Percentiles rank a stretch among this genome's conserved stretches.
Evolutionary conservation across 2,113 vertebrate species (phyloP).

Genomic region (Tyrannus savana): DNA sequence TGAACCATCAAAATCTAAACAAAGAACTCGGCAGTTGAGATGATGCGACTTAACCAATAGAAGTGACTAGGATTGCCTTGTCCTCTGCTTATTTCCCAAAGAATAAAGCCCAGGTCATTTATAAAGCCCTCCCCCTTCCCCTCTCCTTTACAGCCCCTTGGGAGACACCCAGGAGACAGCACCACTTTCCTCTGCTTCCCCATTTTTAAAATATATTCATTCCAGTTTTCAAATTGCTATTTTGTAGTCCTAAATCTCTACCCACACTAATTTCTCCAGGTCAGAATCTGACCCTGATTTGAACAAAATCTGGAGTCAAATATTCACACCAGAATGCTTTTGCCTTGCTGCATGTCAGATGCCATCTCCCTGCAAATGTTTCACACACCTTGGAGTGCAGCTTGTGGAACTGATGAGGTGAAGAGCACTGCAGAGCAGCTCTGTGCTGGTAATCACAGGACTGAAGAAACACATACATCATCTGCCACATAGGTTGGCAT

Average conservation of each 20-base stretch:
- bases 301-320: conserved; percentile 88
- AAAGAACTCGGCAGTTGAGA: conserved; percentile 18
- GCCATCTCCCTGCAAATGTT: conserved; percentile 94
- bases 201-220: conserved; percentile 85
- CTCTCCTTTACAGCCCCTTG: background rate
- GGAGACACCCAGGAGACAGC: conserved; percentile 54
- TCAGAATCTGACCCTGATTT: conserved; percentile 89
- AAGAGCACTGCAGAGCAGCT: conserved; percentile 92
- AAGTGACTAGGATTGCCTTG: conserved; percentile 9
- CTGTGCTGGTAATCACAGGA: conserved; percentile 98
- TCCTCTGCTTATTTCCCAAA: conserved; percentile 26
- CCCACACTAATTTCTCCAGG: conserved; percentile 88
- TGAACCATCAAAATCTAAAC: conserved; percentile 49
- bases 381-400: conserved; percentile 93
- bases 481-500: conserved; percentile 96
- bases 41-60: conserved; percentile 26
- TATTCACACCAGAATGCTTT: conserved; percentile 87
- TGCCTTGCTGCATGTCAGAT: conserved; percentile 91
- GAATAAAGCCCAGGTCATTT: conserved; percentile 37
- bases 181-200: conserved; percentile 49
- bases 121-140: conserved; percentile 25
- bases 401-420: conserved; percentile 99
- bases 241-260: conserved; percentile 91
- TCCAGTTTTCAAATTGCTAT: conserved; percentile 87
- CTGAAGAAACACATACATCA: conserved; percentile 99